Percentiles rank a stretch among this genome's conserved stretches.
Evolutionary conservation across 2,888 invertebrate species (phyloP).

Genomic region (Monoplex corrugatus): DNA sequence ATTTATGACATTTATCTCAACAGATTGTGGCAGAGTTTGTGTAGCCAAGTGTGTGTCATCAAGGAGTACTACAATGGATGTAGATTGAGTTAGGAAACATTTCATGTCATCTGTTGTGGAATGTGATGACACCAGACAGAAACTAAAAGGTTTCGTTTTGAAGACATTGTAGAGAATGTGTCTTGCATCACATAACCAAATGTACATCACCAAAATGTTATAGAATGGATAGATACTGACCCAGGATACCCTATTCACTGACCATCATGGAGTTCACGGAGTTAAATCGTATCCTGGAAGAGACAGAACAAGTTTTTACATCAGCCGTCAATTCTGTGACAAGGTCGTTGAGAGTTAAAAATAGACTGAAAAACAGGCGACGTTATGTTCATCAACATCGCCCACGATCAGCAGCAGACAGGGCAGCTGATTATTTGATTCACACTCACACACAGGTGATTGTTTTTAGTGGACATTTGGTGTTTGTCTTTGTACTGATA

Average conservation of each 20-base stretch:
- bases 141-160: too few relatives aligned
- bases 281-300: slow-evolving; percentile 33
- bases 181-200: too few relatives aligned
- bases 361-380: not conserved
- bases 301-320: slow-evolving; percentile 15
- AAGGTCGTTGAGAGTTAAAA: not conserved
- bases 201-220: too few relatives aligned
- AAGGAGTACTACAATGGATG: too few relatives aligned
- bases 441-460: not conserved
- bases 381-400: not conserved
- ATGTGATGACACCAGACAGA: too few relatives aligned
- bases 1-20: too few relatives aligned
- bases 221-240: too few relatives aligned
- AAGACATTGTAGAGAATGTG: too few relatives aligned
- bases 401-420: slow-evolving; percentile 12
- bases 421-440: slow-evolving; percentile 23
- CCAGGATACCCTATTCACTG: too few relatives aligned
- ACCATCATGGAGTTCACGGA: not conserved
- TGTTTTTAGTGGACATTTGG: not conserved
- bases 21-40: too few relatives aligned
- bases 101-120: not conserved
- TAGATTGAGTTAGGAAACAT: not conserved
- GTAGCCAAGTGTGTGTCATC: too few relatives aligned
- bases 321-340: slow-evolving; percentile 14
- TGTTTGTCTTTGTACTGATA: not conserved